Base-by-base conservation (phyloP, 2,797 vertebrate species). In the Brachymystax lenok region DNA sequence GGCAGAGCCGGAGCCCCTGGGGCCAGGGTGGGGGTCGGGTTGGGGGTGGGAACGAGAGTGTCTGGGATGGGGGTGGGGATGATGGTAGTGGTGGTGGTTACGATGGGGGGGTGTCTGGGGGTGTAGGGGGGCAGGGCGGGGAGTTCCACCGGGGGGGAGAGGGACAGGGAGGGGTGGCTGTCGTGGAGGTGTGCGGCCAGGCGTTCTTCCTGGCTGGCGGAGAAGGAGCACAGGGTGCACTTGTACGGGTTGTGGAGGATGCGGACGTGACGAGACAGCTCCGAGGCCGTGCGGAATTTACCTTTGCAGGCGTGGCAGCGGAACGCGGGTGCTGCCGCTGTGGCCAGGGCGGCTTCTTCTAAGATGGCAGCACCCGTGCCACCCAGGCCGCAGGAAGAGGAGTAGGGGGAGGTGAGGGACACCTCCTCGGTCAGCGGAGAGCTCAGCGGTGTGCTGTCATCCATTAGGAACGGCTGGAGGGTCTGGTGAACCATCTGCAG, bases 171-270 rank as follows among this genome's bases (percentile, higher is more conserved):
- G 27, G 95, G 93, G 75, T 97, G 96, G 84, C 90, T 95, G 80
- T 96, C 95, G 88, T 95, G 91, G 83, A 96, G 93, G 88, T 98
- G 96, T 50, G 94, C 93, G 67, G 96, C 95, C 82, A 98, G 92
- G 76, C 93, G 95, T 83, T 95, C 95, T 89, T 98, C 96, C 85
- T 95, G 96, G 89, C 95, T 95, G 71, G 97, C 95, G 5, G 97
- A 96, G 83, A 97, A 98, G 77, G 95, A 93, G 90, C 97, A 98
- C 78, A 97, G 92, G 75, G 95, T 93, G 86, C 97, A 98, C 87
- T 97, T 97, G 83, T 97, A 98, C 0, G 97, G 97, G 88, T 96
- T 95, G 88, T 98, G 97, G 80, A 98, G 94, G 82, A 98, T 98
- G 78, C 96, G 94, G 50, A 97, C 95, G 56, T 98, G 97, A 40